Evolutionary conservation across 2,797 vertebrate species (phyloP), one percentile per base, ranked within the genome.

Genomic region (Pterois miles): DNA sequence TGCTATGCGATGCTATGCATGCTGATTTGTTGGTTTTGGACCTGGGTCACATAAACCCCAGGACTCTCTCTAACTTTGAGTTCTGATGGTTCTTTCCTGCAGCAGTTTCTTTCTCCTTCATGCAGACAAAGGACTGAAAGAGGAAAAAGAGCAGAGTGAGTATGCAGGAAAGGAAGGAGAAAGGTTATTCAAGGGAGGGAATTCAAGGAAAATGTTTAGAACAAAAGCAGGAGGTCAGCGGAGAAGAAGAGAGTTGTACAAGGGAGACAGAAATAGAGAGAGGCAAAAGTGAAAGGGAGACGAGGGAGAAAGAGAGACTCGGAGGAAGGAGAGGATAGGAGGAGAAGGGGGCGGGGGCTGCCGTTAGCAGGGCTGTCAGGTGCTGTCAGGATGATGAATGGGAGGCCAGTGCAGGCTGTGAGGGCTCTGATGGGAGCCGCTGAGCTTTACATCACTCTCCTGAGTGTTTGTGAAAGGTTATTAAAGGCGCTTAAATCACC

Each of bases 391-490:
- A 92, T 92, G 91, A 94, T 83, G 91, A 93, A 94, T 83, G 91
- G 91, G 91, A 90, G 90, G 87, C 89, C 90, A 89, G 88, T 59
- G 86, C 71, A 56, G 91, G 89, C 83, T 88, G 90, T 85, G 87
- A 89, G 83, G 87, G 87, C 89, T 82, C 85, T 93, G 93, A 93
- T 88, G 93, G 84, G 74, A 92, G 89, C 86, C 83, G 84, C 86
- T 81, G 85, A 93, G 95, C 89, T 90, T 94, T 91, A 65, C 65
- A 91, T 92, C 83, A 91, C 89, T 94, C 91, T 94, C 90, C 90
- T 86, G 91, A 92, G 91, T 89, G 91, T 95, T 94, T 93, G 87
- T 93, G 92, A 96, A 94, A 95, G 92, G 91, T 93, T 95, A 95
- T 95, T 94, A 95, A 95, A 95, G 91, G 85, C 65, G 85, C 90